A percentile compares a stretch with the other conserved stretches of the same genome.
Conservation (phyloP, 2,888 invertebrate genomes). For the Galerucella nymphaeae region DNA sequence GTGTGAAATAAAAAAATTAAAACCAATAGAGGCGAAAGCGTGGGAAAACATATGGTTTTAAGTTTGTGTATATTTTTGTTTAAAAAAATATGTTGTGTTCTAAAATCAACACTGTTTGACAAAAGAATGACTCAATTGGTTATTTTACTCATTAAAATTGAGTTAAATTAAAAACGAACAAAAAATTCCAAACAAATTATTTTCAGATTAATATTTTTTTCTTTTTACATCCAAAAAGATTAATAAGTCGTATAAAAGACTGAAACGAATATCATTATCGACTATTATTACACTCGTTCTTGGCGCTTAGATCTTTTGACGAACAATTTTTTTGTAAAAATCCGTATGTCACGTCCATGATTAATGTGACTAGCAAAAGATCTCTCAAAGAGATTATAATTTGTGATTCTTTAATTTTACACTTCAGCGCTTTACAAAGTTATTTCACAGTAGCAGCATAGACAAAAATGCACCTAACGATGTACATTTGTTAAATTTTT, state of each 20-base stretch:
- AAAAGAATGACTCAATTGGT: no score
- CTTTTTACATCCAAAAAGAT: no score
- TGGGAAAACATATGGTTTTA: not conserved
- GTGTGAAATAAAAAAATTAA: not conserved
- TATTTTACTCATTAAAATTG: no score
- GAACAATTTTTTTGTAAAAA: not conserved
- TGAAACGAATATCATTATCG: no score
- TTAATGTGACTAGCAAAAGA: constrained; percentile 5
- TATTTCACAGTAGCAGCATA: constrained; percentile 7
- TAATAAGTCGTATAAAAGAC: no score
- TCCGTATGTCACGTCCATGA: not conserved
- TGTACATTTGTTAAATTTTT: constrained; percentile 6
- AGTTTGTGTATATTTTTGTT: not conserved
- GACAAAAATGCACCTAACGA: constrained; percentile 16
- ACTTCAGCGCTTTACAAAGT: constrained; percentile 11
- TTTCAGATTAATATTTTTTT: no score
- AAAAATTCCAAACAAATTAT: no score
- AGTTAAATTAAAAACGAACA: no score
- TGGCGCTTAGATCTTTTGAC: not conserved
- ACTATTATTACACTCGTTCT: no score
- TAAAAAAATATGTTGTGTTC: no score
- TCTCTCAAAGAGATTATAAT: constrained; percentile 14
- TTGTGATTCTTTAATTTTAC: constrained; percentile 14
- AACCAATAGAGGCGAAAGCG: not conserved
- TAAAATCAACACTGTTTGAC: no score